phyloP scores from a whole-genome alignment of 2,888 invertebrate species.

The Nycteola revayana region DNA sequence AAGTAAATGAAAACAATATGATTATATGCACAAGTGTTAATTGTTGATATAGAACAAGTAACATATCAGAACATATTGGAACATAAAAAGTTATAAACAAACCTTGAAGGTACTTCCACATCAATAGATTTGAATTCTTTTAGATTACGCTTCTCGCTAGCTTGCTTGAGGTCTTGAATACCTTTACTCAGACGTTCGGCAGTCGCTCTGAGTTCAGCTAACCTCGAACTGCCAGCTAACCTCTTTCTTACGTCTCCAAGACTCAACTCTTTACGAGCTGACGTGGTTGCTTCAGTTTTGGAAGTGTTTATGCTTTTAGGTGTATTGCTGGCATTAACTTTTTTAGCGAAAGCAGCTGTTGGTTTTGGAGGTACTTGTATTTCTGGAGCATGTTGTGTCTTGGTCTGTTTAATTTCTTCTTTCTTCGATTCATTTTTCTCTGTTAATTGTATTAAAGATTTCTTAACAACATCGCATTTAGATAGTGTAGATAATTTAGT shows the following conservation, averaged over 20 bases:
- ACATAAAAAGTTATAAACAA: slow-evolving; percentile 11
- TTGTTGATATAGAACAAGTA: no score
- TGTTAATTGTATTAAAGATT: slow-evolving; percentile 16
- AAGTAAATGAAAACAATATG: no score
- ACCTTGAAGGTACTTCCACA: slow-evolving; percentile 89
- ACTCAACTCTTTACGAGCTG: slow-evolving; percentile 83
- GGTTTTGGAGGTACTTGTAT: slow-evolving; percentile 13
- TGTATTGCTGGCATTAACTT: slow-evolving; percentile 54
- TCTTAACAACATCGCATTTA: slow-evolving; percentile 24
- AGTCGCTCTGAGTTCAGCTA: slow-evolving; percentile 86
- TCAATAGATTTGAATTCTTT: slow-evolving; percentile 88
- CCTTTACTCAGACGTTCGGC: slow-evolving; percentile 85
- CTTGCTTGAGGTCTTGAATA: slow-evolving; percentile 82
- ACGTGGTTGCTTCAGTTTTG: slow-evolving; percentile 63
- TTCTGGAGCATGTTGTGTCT: slow-evolving; percentile 10
- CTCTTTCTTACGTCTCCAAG: slow-evolving; percentile 87
- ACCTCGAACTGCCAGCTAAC: slow-evolving; percentile 85
- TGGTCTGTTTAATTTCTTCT: slow-evolving; percentile 8
- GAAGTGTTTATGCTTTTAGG: slow-evolving; percentile 34
- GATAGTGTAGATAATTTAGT: slow-evolving; percentile 31
- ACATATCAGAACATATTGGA: no score
- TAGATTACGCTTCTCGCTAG: slow-evolving; percentile 75
- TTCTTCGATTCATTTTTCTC: slow-evolving; percentile 11
- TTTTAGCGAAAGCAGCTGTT: slow-evolving; percentile 52
- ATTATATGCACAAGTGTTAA: no score